A percentile compares a stretch with the other conserved stretches of the same genome.
These are phyloP conservation scores for Aspidiotus rigidus DNA, from an alignment of 2,888 invertebrate species.

Conservation along the genomic window DNA sequence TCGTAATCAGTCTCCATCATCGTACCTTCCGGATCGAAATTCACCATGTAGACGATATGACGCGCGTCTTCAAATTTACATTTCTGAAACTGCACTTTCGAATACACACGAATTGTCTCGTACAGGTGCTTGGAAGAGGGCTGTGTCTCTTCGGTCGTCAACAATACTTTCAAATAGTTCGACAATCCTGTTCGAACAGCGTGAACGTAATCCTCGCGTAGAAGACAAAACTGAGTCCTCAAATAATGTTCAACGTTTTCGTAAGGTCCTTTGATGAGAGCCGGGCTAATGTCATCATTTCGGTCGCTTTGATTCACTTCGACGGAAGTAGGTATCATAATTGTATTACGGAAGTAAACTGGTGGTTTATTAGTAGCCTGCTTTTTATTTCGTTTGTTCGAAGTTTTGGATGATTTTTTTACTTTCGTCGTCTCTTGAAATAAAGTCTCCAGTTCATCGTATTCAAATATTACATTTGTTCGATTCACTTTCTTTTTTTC, in stretches of 20 bases:
- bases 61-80: constrained; percentile 34
- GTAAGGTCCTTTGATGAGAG: constrained; percentile 56
- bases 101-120: constrained; percentile 68
- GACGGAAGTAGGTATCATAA: constrained; percentile 35
- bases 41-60: constrained; percentile 36
- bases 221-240: constrained; percentile 63
- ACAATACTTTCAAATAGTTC: background rate
- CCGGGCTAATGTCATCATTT: constrained; percentile 49
- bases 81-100: background rate
- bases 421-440: background rate
- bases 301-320: constrained; percentile 49
- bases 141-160: background rate
- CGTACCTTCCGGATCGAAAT: constrained; percentile 20
- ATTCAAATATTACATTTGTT: too few relatives aligned
- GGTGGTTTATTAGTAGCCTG: constrained; percentile 41
- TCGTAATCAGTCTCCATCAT: constrained; percentile 44
- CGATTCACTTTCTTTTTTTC: background rate
- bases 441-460: too few relatives aligned
- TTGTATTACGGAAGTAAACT: constrained; percentile 47
- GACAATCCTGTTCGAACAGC: constrained; percentile 57
- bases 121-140: constrained; percentile 7
- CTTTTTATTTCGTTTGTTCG: background rate
- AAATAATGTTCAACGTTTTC: constrained; percentile 60
- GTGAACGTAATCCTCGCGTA: constrained; percentile 69
- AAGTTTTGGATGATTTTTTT: background rate